Conservation (phyloP, 23 tunicate genomes). For the Phallusia fumigata region DNA sequence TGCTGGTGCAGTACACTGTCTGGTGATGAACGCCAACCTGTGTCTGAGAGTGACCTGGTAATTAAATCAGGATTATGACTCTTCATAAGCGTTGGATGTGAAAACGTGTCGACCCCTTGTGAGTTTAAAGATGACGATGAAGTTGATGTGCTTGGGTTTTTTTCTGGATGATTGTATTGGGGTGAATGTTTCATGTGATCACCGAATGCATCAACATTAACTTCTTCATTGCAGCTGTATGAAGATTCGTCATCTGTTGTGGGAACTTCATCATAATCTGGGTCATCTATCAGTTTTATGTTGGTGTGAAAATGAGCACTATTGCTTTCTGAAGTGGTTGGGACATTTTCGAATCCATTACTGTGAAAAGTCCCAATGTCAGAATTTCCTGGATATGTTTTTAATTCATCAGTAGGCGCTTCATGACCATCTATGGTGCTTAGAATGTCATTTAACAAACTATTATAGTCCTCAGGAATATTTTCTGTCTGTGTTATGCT, state of each 20-base stretch:
- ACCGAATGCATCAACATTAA: constrained; percentile 44
- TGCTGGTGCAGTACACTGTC: background rate
- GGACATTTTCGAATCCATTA: background rate
- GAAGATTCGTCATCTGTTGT: constrained; percentile 36
- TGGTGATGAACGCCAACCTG: background rate
- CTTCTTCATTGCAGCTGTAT: constrained; percentile 42
- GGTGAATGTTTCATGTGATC: background rate
- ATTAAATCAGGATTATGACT: background rate
- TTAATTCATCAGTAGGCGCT: background rate
- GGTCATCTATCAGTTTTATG: constrained; percentile 30
- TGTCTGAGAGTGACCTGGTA: background rate
- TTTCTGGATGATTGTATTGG: background rate
- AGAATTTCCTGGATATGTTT: no score
- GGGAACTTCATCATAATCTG: constrained; percentile 68
- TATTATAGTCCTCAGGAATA: background rate
- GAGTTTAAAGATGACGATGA: constrained; percentile 20
- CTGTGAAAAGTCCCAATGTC: background rate
- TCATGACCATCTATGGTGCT: background rate
- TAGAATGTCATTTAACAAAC: constrained; percentile 28
- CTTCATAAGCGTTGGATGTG: background rate
- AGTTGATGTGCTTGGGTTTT: background rate
- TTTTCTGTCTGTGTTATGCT: background rate
- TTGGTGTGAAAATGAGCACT: background rate
- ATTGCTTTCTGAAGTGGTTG: background rate
- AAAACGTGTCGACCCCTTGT: background rate